Evolutionary conservation across 2,888 invertebrate genomes (phyloP).

Genomic region (Drosophila yooni): DNA sequence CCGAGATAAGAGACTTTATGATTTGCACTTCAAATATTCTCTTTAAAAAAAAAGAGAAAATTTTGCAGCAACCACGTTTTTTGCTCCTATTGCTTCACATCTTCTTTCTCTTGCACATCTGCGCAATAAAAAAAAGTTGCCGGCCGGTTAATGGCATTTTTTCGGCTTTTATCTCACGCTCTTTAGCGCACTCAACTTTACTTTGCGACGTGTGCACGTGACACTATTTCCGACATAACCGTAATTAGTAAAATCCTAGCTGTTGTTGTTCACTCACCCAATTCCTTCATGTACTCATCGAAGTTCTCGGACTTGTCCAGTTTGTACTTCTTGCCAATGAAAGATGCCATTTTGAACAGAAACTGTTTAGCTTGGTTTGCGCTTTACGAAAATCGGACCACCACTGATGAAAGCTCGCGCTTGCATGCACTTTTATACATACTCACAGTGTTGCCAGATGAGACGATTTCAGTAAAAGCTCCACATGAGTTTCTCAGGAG

Average conservation of each 20-base stretch:
- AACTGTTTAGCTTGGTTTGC: constrained; percentile 22
- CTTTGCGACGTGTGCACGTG: constrained; percentile 12
- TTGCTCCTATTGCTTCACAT: constrained; percentile 40
- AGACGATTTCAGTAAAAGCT: constrained; percentile 34
- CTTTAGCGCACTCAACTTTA: constrained; percentile 6
- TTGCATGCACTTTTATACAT: constrained; percentile 45
- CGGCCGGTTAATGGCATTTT: constrained; percentile 66
- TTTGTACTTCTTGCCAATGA: constrained; percentile 92
- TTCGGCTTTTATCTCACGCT: constrained; percentile 29
- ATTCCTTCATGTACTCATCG: constrained; percentile 94
- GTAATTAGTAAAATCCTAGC: constrained; percentile 17
- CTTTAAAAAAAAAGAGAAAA: neutral
- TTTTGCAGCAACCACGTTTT: constrained; percentile 57
- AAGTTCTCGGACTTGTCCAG: constrained; percentile 92
- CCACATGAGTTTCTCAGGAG: neutral
- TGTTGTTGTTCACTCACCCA: constrained; percentile 88
- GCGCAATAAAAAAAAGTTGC: constrained; percentile 43
- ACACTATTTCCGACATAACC: neutral
- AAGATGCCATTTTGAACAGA: constrained; percentile 79
- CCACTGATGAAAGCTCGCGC: constrained; percentile 52
- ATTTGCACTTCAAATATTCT: constrained; percentile 28
- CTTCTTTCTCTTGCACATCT: constrained; percentile 41
- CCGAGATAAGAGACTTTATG: constrained; percentile 32
- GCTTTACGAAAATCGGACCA: constrained; percentile 30
- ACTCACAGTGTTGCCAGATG: constrained; percentile 35